phyloP scores from a whole-genome alignment of 2,888 invertebrate genomes.

The Pycnomerus fuliginosus region DNA sequence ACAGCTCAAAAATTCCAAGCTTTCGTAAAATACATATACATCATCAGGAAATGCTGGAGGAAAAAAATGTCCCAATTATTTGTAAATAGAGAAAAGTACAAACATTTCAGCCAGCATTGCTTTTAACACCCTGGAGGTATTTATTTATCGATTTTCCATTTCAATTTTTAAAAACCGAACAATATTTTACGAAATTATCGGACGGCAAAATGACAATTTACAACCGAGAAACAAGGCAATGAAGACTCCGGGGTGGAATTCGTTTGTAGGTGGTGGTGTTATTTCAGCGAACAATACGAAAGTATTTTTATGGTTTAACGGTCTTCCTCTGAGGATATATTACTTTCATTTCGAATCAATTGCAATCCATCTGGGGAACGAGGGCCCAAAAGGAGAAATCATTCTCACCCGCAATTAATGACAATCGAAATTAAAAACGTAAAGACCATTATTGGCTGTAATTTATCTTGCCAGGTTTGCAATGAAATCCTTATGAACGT shows the following conservation, averaged over 20 bases:
- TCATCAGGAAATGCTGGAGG: too few relatives aligned
- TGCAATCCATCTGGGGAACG: conserved; percentile 43
- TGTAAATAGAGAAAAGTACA: too few relatives aligned
- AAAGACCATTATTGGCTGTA: conserved; percentile 40
- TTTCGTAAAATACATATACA: too few relatives aligned
- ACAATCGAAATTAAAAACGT: conserved; percentile 53
- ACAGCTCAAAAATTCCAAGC: too few relatives aligned
- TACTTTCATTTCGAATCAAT: conserved; percentile 54
- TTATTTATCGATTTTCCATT: too few relatives aligned
- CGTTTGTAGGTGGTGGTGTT: conserved; percentile 9
- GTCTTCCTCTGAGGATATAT: conserved; percentile 51
- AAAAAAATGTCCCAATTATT: too few relatives aligned
- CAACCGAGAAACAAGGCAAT: neutral
- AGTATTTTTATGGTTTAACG: conserved; percentile 51
- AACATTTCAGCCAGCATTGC: too few relatives aligned
- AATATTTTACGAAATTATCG: too few relatives aligned
- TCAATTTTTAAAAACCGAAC: too few relatives aligned
- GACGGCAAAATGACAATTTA: too few relatives aligned
- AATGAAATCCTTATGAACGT: too few relatives aligned
- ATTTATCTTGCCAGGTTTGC: conserved; percentile 21
- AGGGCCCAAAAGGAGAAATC: conserved; percentile 36
- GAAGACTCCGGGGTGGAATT: neutral
- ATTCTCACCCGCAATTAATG: conserved; percentile 50
- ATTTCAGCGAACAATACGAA: conserved; percentile 36
- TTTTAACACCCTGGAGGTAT: too few relatives aligned